Evolutionary conservation across 2,797 vertebrate genomes (phyloP).

Genomic region (Channa striata): DNA sequence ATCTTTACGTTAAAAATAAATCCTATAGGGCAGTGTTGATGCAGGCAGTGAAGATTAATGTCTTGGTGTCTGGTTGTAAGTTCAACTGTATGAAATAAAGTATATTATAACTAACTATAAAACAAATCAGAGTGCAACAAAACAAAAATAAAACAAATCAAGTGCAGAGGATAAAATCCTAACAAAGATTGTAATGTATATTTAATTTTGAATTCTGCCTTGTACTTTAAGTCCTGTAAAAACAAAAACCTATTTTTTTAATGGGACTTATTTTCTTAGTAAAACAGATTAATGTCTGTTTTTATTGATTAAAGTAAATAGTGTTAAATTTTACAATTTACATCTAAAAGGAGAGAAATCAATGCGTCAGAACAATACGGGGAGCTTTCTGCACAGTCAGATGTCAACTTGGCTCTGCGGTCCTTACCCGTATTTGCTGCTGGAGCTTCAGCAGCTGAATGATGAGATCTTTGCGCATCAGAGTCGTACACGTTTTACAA

Average conservation of each 20-base stretch:
- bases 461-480: no score
- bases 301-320: not conserved
- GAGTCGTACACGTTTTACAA: no score
- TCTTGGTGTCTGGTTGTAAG: not conserved
- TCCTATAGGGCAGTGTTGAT: not conserved
- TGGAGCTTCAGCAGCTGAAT: no score
- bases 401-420: no score
- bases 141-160: not conserved
- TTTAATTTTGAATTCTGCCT: not conserved
- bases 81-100: not conserved
- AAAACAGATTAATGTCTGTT: not conserved
- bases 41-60: not conserved
- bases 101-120: not conserved
- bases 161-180: not conserved
- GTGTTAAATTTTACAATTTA: not conserved
- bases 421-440: no score
- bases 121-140: not conserved
- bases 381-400: no score
- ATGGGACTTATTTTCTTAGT: not conserved
- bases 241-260: no score
- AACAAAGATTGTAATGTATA: not conserved
- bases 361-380: no score
- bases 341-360: no score
- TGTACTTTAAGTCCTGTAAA: no score
- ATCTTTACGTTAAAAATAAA: not conserved